Evolutionary conservation across 2,113 vertebrate genomes (phyloP).

Genomic region (Rhynchopsitta pachyrhyncha): DNA sequence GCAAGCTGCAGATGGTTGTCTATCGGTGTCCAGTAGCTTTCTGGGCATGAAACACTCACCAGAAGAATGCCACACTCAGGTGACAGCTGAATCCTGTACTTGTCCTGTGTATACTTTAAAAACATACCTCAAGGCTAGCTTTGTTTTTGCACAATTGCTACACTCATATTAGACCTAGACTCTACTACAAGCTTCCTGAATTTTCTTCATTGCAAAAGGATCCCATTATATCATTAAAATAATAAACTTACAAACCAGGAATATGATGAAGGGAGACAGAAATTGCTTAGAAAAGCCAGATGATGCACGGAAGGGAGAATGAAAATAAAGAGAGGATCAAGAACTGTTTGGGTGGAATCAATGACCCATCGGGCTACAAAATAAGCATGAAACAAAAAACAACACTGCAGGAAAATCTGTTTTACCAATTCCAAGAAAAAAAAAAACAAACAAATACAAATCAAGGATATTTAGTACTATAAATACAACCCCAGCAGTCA

Average conservation of each 20-base stretch:
- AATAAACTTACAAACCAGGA: neutral
- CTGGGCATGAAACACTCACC: neutral
- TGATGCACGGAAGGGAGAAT: neutral
- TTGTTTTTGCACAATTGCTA: neutral
- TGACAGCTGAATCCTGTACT: neutral
- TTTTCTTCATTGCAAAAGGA: neutral
- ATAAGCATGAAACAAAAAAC: neutral
- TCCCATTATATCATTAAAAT: neutral
- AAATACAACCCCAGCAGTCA: neutral
- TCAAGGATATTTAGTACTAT: neutral
- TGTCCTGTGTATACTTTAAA: neutral
- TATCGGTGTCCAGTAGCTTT: neutral
- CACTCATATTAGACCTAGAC: neutral
- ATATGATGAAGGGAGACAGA: neutral
- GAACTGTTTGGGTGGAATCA: neutral
- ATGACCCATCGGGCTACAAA: slow-evolving; percentile 25
- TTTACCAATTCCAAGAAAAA: neutral
- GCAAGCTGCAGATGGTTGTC: neutral
- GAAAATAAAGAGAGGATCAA: neutral
- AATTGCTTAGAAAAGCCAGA: neutral
- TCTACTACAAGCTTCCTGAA: neutral
- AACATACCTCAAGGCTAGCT: neutral
- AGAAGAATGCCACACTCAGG: neutral
- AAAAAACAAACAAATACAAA: neutral
- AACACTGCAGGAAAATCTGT: neutral